These are phyloP conservation scores for Thymallus thymallus DNA, from an alignment of 2,113 vertebrate species.

Conservation along the genomic window DNA sequence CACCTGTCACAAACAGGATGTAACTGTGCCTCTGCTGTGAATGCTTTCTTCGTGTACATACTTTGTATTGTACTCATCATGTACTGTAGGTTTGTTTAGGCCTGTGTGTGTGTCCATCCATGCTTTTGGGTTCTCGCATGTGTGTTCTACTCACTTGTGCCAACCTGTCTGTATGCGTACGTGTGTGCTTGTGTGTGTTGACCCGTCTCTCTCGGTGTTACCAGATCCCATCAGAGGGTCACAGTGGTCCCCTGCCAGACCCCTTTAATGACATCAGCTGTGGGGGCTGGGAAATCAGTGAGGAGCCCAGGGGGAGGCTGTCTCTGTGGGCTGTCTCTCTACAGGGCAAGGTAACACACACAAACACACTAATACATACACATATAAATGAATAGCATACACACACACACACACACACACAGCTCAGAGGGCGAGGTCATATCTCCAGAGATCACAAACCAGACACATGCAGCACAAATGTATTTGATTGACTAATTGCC, in stretches of 20 bases:
- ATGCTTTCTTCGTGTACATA: no score
- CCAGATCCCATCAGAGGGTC: conserved; percentile 80
- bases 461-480: neutral
- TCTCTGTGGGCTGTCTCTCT: conserved; percentile 93
- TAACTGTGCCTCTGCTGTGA: neutral
- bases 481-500: neutral
- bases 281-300: conserved; percentile 91
- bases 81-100: neutral
- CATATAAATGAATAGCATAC: neutral
- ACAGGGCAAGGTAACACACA: conserved; percentile 85
- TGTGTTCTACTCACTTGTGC: neutral
- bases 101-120: neutral
- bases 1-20: neutral
- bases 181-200: neutral
- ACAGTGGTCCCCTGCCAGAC: conserved; percentile 78
- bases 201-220: conserved; percentile 6
- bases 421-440: neutral
- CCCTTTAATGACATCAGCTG: conserved; percentile 93
- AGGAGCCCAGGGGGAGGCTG: conserved; percentile 84
- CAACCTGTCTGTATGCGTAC: neutral
- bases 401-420: conserved; percentile 1
- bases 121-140: neutral
- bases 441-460: neutral
- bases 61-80: no score
- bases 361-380: neutral